Base-by-base conservation (phyloP, 2,888 invertebrate species). In the Sesia apiformis region DNA sequence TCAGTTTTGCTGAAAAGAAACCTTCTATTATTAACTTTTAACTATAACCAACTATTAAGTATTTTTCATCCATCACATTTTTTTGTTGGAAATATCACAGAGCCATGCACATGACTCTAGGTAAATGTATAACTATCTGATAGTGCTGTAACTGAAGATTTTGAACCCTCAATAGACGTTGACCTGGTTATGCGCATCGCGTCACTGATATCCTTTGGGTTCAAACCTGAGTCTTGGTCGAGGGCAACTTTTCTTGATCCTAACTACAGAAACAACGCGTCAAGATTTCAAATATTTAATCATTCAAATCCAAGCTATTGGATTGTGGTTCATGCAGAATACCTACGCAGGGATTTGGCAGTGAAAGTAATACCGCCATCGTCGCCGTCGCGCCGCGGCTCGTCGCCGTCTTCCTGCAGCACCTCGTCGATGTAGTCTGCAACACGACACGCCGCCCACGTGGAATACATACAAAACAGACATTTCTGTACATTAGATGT, bases 291-390 rank as follows among this genome's bases (percentile, higher is more conserved):
- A 46, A 46, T 8, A 8, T 8, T 46, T 8, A 46, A 23, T 5
- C 46, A 75, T 83, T 77, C 81, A 84, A 84, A 79, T 83, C 81
- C 84, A 84, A 81, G 79, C 77, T 65, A 54, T 23, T 38, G 39
- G 38, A 38, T 4, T 38, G 72, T 70, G 70, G 70, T 60, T 57
- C 88, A 86, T 88, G 87, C 88, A 78, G 71, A 84, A 88, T 88
- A 93, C 94, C 94, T 93, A 96, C 96, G 95, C 84, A 94, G 94
- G 79, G 95, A 94, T 90, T 95, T 94, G 59, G 96, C 97, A 69
- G 96, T 96, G 80, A 97, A 97, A 62, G 95, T 96, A 66, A 97
- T 95, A 72, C 96, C 96, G 82, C 94, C 94, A 78, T 96, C 96
- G 71, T 96, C 96, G 53, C 92, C 90, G 62, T 91, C 86, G 4